Conservation (phyloP, 2,797 vertebrate species). For the Gouania willdenowi region DNA sequence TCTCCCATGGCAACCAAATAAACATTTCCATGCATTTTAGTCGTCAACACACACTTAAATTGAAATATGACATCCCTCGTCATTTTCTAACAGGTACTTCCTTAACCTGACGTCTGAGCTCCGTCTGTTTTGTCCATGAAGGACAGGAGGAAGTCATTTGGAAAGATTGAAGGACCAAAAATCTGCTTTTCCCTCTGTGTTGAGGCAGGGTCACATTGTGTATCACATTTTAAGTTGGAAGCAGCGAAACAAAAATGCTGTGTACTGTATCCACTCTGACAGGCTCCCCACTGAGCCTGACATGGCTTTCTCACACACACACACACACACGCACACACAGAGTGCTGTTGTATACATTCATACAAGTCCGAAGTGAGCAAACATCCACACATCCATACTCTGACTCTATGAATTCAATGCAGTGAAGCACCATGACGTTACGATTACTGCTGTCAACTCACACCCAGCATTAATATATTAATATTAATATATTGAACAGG, state of each 20-base stretch:
- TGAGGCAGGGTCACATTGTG: constrained; percentile 3
- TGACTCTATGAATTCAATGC: constrained; percentile 51
- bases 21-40: too few relatives aligned
- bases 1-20: too few relatives aligned
- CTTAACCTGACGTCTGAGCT: too few relatives aligned
- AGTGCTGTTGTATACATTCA: constrained; percentile 25
- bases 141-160: not conserved
- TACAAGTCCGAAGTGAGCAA: constrained; percentile 35
- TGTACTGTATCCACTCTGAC: constrained; percentile 14
- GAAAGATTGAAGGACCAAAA: constrained; percentile 14
- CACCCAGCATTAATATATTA: too few relatives aligned
- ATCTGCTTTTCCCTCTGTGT: constrained; percentile 5
- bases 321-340: constrained; percentile 8
- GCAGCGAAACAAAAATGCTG: constrained; percentile 30
- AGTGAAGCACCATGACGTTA: too few relatives aligned
- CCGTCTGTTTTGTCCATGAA: constrained; percentile 30
- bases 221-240: constrained; percentile 10
- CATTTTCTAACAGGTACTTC: too few relatives aligned
- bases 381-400: constrained; percentile 28
- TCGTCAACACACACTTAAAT: too few relatives aligned
- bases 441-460: too few relatives aligned
- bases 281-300: constrained; percentile 17
- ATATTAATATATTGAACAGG: too few relatives aligned
- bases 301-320: constrained; percentile 1
- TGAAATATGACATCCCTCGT: too few relatives aligned